Conservation (phyloP, 1,140 invertebrate species). For the Drosophila ironensis region DNA sequence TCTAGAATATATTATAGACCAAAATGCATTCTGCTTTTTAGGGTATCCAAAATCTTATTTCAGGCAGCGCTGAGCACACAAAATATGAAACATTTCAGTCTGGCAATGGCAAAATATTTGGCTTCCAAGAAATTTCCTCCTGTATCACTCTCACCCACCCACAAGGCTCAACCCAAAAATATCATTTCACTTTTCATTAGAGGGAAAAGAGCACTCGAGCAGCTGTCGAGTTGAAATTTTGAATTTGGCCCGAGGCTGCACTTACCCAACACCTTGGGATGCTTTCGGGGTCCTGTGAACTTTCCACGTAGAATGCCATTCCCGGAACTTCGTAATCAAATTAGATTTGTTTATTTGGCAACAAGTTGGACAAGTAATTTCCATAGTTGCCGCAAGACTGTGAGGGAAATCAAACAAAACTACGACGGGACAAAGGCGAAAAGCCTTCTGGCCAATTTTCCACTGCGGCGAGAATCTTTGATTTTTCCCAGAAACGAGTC, state of each 20-base stretch:
- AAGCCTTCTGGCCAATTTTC: slow-evolving; percentile 6
- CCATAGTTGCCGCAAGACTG: slow-evolving; percentile 10
- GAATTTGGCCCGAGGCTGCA: slow-evolving; percentile 41
- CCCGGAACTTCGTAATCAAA: slow-evolving; percentile 28
- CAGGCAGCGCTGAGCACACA: slow-evolving; percentile 69
- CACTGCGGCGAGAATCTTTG: slow-evolving; percentile 23
- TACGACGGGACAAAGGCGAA: slow-evolving; percentile 8
- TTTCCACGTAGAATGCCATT: not conserved
- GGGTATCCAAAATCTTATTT: slow-evolving; percentile 59
- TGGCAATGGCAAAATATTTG: slow-evolving; percentile 3
- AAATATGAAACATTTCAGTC: slow-evolving; percentile 57
- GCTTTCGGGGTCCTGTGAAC: slow-evolving; percentile 3
- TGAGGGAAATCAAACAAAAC: slow-evolving; percentile 1
- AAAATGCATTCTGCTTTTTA: not conserved
- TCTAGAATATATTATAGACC: no score
- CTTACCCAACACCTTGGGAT: slow-evolving; percentile 58
- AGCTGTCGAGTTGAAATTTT: slow-evolving; percentile 38
- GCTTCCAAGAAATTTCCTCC: not conserved
- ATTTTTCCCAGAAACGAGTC: slow-evolving; percentile 18
- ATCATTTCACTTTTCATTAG: slow-evolving; percentile 62
- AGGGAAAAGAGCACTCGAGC: slow-evolving; percentile 56
- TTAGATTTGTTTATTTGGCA: slow-evolving; percentile 45
- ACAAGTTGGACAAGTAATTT: slow-evolving; percentile 39
- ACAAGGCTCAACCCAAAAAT: slow-evolving; percentile 3
- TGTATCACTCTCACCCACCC: not conserved